Conservation (phyloP, 2,888 invertebrate genomes). For the Brachyptera risi region DNA sequence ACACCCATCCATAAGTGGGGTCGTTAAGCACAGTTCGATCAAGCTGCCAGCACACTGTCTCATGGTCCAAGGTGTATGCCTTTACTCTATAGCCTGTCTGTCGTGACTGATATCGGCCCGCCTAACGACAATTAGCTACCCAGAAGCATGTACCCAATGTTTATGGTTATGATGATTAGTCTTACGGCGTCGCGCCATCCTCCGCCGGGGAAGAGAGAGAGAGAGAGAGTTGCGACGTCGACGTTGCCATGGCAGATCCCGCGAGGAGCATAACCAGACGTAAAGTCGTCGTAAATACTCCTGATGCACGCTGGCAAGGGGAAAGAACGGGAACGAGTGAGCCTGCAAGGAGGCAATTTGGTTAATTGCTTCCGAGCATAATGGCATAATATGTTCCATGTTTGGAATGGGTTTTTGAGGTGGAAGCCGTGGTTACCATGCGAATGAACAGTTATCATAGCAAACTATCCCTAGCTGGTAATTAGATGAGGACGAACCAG, state of each 20-base stretch:
- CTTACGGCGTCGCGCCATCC: too few relatives aligned
- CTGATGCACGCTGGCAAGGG: background rate
- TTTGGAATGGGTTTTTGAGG: slow-evolving; percentile 11
- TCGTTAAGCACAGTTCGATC: too few relatives aligned
- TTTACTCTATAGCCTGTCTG: too few relatives aligned
- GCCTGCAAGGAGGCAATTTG: slow-evolving; percentile 30
- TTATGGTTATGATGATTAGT: background rate
- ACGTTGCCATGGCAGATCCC: too few relatives aligned
- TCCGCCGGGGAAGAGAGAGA: background rate
- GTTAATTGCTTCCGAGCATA: slow-evolving; percentile 35
- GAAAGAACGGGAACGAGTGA: background rate
- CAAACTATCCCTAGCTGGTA: slow-evolving; percentile 4
- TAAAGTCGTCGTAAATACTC: slow-evolving; percentile 31
- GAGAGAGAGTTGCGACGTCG: background rate
- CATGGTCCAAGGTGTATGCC: too few relatives aligned
- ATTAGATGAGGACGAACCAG: slow-evolving; percentile 8
- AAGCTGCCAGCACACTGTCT: too few relatives aligned
- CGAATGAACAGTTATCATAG: slow-evolving; percentile 9
- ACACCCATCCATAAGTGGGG: too few relatives aligned
- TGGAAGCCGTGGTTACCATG: slow-evolving; percentile 12
- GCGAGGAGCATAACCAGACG: slow-evolving; percentile 24
- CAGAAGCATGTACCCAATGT: background rate
- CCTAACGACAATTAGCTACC: too few relatives aligned
- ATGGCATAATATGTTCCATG: slow-evolving; percentile 33
- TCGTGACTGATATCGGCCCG: too few relatives aligned